Evolutionary conservation across 1,140 invertebrate species (phyloP), one percentile per base, ranked within the genome.

Genomic region (Bombus balteatus): DNA sequence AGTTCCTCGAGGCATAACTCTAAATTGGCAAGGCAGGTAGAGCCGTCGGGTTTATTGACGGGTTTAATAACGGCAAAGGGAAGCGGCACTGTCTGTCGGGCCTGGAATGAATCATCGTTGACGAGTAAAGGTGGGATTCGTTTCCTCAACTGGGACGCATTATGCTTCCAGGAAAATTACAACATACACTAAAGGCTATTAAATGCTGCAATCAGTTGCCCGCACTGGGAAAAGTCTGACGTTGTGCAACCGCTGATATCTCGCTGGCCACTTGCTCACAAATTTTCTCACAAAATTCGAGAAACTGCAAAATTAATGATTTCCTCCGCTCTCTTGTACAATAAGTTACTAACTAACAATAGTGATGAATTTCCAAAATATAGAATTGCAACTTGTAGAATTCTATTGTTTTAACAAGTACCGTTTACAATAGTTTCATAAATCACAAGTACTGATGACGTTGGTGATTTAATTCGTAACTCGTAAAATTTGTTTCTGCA

Each of bases 111-210:
- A 89, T 90, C 88, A 90, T 90, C 81, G 76, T 68, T 77, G 65
- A 65, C 34, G 65, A 59, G 85, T 39, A 76, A 89, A 83, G 88
- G 85, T 87, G 77, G 84, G 84, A 89, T 87, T 62, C 85, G 80
- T 83, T 89, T 89, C 87, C 76, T 88, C 71, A 65, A 85, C 68
- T 75, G 53, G 83, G 62, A 82, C 74, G 65, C 53, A 86, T 83
- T 89, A 89, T 86, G 72, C 72, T 86, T 81, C 53, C 72, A 89
- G 88, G 81, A 59, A 76, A 85, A 80, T 89, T 89, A 79, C 87
- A 65, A 89, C 88, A 89, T 65, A 32, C n/a, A 18, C n/a, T 28
- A 72, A 41, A 57, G 53, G 47, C 74, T 53, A 32, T 88, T 89
- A 89, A 89, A 86, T 73, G 53, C 62, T 37, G 57, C 73, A 66